A percentile compares a stretch with the other conserved stretches of the same genome.
Evolutionary conservation across 2,797 vertebrate species (phyloP).

Genomic region (Cyprinodon diabolis): DNA sequence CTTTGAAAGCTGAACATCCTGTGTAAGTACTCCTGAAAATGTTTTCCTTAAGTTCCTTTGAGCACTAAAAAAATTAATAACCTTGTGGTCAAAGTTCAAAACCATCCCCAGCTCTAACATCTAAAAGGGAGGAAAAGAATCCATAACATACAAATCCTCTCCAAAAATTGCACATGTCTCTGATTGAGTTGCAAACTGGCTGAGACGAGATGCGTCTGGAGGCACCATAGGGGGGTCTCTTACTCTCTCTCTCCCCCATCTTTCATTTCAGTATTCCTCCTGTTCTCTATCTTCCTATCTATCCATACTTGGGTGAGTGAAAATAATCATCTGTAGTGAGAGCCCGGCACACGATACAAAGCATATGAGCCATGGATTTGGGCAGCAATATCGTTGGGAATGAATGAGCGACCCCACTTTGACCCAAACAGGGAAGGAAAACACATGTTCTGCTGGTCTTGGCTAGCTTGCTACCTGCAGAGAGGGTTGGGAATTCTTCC

Average conservation of each 20-base stretch:
- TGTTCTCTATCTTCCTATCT: conserved; percentile 43
- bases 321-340: conserved; percentile 82
- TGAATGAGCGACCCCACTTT: conserved; percentile 84
- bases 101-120: conserved; percentile 47
- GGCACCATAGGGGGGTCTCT: conserved; percentile 61
- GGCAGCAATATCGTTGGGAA: conserved; percentile 82
- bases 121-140: conserved; percentile 43
- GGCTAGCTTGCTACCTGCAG: conserved; percentile 87
- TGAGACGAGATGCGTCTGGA: conserved; percentile 67
- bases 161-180: conserved; percentile 73
- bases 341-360: conserved; percentile 76
- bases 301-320: conserved; percentile 60
- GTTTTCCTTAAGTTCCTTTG: conserved; percentile 71
- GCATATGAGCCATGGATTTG: conserved; percentile 73
- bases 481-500: conserved; percentile 88
- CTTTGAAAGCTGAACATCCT: conserved; percentile 82
- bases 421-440: conserved; percentile 87
- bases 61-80: conserved; percentile 80
- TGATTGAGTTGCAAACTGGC: conserved; percentile 78
- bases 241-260: conserved; percentile 27
- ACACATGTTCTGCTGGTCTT: conserved; percentile 91
- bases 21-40: conserved; percentile 70
- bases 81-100: conserved; percentile 81
- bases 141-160: conserved; percentile 61
- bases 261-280: conserved; percentile 44